A percentile compares a stretch with the other conserved stretches of the same genome.
These are phyloP conservation scores for Drosophila emarginata DNA, from an alignment of 2,888 invertebrate genomes.

Conservation along the genomic window DNA sequence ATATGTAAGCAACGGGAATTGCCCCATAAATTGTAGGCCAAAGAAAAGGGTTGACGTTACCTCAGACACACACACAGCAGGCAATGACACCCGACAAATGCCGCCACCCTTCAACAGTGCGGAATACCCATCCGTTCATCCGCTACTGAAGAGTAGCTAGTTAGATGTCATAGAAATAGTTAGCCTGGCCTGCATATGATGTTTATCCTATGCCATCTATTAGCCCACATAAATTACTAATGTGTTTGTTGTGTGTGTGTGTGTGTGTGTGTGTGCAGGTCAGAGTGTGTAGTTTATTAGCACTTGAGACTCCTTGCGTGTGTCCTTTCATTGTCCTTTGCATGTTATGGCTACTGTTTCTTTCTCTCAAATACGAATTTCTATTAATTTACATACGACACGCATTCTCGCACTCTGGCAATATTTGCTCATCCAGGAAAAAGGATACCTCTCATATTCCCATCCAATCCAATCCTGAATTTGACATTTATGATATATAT, in stretches of 20 bases:
- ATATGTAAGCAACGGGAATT: constrained; percentile 42
- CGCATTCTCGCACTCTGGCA: constrained; percentile 67
- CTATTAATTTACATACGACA: constrained; percentile 78
- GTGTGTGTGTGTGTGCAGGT: neutral
- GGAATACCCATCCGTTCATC: no score
- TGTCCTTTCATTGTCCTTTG: constrained; percentile 74
- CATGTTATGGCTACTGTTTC: constrained; percentile 50
- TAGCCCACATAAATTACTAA: constrained; percentile 75
- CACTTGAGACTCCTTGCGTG: constrained; percentile 65
- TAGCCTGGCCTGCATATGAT: constrained; percentile 62
- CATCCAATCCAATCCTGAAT: neutral
- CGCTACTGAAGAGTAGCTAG: constrained; percentile 22
- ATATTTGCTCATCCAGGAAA: constrained; percentile 25
- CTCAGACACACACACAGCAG: constrained; percentile 34
- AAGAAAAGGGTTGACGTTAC: constrained; percentile 68
- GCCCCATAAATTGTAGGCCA: constrained; percentile 65
- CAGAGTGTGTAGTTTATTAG: constrained; percentile 72
- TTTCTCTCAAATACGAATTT: constrained; percentile 40
- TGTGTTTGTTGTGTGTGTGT: constrained; percentile 56
- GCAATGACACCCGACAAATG: constrained; percentile 28
- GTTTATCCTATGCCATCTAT: constrained; percentile 56
- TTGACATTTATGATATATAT: constrained; percentile 53
- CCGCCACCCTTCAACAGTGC: neutral
- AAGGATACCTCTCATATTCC: no score
- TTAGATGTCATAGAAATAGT: constrained; percentile 1